Conservation (phyloP, 1,140 invertebrate genomes). For the Drosophila persimilis region DNA sequence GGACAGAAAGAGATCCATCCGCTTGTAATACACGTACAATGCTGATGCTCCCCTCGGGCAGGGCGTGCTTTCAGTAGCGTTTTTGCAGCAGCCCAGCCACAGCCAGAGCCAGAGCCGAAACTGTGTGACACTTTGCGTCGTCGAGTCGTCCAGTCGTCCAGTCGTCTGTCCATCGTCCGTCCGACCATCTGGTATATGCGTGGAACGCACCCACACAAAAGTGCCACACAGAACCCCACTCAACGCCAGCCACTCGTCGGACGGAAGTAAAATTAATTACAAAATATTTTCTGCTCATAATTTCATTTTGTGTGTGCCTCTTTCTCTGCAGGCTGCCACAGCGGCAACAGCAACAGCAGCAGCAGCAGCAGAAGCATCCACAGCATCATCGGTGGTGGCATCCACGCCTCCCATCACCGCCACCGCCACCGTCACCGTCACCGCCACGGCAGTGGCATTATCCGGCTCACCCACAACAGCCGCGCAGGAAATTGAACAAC, state of each 20-base stretch:
- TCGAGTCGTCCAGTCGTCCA: slow-evolving; percentile 28
- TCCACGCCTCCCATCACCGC: background rate
- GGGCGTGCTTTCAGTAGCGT: slow-evolving; percentile 39
- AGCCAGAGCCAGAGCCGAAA: slow-evolving; percentile 31
- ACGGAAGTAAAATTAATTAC: slow-evolving; percentile 76
- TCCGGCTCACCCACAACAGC: slow-evolving; percentile 11
- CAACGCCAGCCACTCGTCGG: slow-evolving; percentile 3
- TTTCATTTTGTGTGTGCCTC: slow-evolving; percentile 31
- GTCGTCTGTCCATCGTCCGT: no score
- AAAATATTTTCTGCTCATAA: slow-evolving; percentile 62
- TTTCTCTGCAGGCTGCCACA: slow-evolving; percentile 57
- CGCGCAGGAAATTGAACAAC: slow-evolving; percentile 90
- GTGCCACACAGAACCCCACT: no score
- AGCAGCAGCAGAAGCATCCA: slow-evolving; percentile 13
- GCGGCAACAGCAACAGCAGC: slow-evolving; percentile 13
- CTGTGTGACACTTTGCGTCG: slow-evolving; percentile 66
- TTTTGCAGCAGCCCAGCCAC: slow-evolving; percentile 35
- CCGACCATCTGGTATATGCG: slow-evolving; percentile 21
- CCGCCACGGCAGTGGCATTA: slow-evolving; percentile 16
- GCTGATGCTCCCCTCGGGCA: slow-evolving; percentile 14
- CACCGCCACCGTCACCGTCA: background rate
- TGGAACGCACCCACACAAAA: slow-evolving; percentile 7
- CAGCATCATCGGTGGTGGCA: slow-evolving; percentile 15
- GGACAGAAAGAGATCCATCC: background rate
- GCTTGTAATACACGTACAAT: slow-evolving; percentile 32